Percentiles rank a stretch among this genome's conserved stretches.
Conservation (phyloP, 2,888 invertebrate species). For the Amphimallon solstitiale region DNA sequence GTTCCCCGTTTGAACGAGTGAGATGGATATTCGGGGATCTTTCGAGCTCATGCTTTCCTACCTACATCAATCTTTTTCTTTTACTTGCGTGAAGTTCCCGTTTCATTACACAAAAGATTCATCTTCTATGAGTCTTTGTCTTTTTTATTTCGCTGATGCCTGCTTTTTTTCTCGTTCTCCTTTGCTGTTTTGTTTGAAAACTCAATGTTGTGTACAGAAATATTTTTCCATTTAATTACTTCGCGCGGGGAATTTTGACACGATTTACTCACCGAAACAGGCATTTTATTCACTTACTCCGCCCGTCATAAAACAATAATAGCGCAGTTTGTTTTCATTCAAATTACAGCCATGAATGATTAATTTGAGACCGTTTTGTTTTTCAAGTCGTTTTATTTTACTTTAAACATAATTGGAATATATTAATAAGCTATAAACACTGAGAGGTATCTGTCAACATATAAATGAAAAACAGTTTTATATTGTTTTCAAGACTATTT, state of each 20-base stretch:
- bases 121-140: constrained; percentile 53
- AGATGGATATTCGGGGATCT: constrained; percentile 25
- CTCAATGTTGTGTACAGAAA: constrained; percentile 6
- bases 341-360: background rate
- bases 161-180: constrained; percentile 12
- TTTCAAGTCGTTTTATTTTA: background rate
- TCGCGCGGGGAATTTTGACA: constrained; percentile 13
- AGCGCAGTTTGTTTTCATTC: constrained; percentile 1
- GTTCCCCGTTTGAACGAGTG: constrained; percentile 10
- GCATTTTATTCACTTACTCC: constrained; percentile 20
- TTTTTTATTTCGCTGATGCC: constrained; percentile 12
- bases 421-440: background rate
- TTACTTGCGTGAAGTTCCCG: constrained; percentile 55
- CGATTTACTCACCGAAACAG: background rate
- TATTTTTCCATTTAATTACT: constrained; percentile 10
- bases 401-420: background rate
- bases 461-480: too few relatives aligned
- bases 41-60: constrained; percentile 16
- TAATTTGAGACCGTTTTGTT: constrained; percentile 10
- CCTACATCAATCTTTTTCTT: constrained; percentile 56
- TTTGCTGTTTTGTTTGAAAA: constrained; percentile 20
- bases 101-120: constrained; percentile 59
- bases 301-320: constrained; percentile 7
- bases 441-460: too few relatives aligned
- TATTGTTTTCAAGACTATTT: too few relatives aligned